phyloP scores from a whole-genome alignment of 2,797 vertebrate species.

The Rousettus madagascariensis region DNA sequence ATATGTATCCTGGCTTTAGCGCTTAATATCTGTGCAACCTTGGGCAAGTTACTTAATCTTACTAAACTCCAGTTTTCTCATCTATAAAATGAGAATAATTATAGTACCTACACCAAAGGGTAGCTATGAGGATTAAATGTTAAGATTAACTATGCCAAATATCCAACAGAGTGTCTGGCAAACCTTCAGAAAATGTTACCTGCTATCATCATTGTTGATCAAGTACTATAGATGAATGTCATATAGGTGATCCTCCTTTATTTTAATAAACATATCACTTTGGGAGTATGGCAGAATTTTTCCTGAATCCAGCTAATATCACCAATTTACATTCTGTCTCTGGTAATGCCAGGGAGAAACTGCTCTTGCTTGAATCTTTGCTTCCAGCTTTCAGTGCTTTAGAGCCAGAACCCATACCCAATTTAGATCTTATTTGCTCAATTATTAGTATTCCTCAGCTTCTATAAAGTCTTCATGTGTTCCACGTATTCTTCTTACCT shows the following conservation, averaged over 20 bases:
- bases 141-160: background rate
- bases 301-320: background rate
- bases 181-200: background rate
- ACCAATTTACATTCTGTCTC: background rate
- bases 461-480: background rate
- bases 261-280: background rate
- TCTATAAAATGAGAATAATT: background rate
- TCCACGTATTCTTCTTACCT: background rate
- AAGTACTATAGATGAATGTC: background rate
- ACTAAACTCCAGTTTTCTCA: background rate
- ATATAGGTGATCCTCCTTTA: background rate
- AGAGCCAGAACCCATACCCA: background rate
- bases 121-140: background rate
- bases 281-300: background rate
- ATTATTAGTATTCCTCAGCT: background rate
- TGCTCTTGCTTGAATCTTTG: background rate
- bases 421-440: background rate
- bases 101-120: background rate
- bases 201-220: background rate
- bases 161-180: background rate
- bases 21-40: background rate
- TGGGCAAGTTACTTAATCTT: background rate
- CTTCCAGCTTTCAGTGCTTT: background rate
- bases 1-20: background rate
- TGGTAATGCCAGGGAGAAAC: background rate